These are phyloP conservation scores for Sarcophaga bullata DNA, from an alignment of 1,140 invertebrate genomes.

Conservation along the genomic window DNA sequence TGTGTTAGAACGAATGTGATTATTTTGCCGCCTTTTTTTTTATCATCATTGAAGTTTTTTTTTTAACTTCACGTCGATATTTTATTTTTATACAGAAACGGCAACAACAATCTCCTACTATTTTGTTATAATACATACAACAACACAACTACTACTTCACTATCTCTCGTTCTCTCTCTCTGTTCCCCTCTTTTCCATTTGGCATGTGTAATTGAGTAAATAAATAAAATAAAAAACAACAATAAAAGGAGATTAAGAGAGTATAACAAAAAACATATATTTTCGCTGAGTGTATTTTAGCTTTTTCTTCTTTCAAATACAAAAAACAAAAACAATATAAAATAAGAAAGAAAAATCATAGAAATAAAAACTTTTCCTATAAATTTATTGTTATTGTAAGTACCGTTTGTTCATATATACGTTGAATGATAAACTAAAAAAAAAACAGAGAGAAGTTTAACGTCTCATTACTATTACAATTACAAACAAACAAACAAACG, in stretches of 20 bases:
- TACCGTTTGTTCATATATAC: background rate
- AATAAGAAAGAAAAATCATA: background rate
- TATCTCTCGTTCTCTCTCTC: background rate
- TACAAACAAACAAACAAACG: background rate
- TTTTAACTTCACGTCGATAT: background rate
- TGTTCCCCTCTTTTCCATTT: too few species aligned
- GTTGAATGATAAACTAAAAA: background rate
- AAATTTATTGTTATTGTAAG: background rate
- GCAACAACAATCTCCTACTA: background rate
- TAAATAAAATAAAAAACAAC: background rate
- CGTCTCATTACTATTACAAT: too few species aligned
- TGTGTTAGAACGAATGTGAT: background rate
- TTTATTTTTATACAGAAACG: background rate
- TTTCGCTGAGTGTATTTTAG: conserved; percentile 3
- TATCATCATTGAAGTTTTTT: background rate
- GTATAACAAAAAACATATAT: background rate
- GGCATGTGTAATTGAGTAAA: too few species aligned
- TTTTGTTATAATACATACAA: too few species aligned
- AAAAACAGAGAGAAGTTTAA: background rate
- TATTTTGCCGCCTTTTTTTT: conserved; percentile 16
- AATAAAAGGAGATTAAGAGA: background rate
- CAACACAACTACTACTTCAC: background rate
- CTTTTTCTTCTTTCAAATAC: background rate
- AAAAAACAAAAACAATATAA: background rate
- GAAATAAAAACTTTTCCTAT: conserved; percentile 15